Percentiles rank a stretch among this genome's conserved stretches.
These are phyloP conservation scores for Andinoacara biseriatus DNA, from an alignment of 2,113 vertebrate genomes.

Conservation along the genomic window DNA sequence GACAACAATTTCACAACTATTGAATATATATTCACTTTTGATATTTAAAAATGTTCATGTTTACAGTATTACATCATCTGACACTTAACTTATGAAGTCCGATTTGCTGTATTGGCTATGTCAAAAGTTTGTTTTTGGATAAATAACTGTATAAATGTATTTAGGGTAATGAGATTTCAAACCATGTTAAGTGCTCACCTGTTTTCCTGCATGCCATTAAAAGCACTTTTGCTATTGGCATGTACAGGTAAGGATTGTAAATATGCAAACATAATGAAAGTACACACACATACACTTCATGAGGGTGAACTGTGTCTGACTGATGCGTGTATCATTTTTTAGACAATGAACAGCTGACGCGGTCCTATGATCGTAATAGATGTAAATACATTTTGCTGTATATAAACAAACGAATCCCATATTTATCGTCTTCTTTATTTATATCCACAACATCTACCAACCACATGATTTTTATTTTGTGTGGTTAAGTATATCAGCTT, in stretches of 20 bases:
- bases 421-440: not conserved
- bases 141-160: not conserved
- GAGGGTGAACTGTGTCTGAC: not conserved
- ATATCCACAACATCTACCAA: not conserved
- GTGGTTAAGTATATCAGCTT: not conserved
- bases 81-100: too few relatives aligned
- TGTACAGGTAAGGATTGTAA: not conserved
- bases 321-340: not conserved
- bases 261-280: not conserved
- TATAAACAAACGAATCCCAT: not conserved
- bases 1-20: too few relatives aligned
- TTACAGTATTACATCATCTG: too few relatives aligned
- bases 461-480: not conserved
- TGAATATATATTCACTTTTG: too few relatives aligned
- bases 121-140: not conserved
- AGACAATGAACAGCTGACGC: not conserved
- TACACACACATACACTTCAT: not conserved
- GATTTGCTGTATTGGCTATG: too few relatives aligned
- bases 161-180: not conserved
- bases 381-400: not conserved
- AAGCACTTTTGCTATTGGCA: not conserved
- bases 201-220: not conserved
- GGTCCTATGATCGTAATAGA: not conserved
- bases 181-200: not conserved
- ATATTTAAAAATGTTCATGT: too few relatives aligned